Base-by-base conservation (phyloP, 1,140 invertebrate species). In the Euura saliciscinereae region DNA sequence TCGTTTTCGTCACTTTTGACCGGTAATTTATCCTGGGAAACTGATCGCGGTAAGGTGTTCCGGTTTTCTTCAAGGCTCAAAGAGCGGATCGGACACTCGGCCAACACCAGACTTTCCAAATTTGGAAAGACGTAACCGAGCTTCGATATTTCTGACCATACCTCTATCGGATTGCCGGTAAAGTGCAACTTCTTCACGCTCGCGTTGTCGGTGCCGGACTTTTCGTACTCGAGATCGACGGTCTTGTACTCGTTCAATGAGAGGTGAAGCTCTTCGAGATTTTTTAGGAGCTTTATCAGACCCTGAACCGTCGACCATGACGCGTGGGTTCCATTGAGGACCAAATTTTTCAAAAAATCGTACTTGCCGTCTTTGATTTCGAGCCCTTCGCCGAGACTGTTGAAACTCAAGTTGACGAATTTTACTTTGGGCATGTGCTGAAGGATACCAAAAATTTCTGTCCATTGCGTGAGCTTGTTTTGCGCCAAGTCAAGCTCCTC, bases 331-430 rank as follows among this genome's bases (percentile, higher is more conserved):
- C 94, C 94, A 83, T 98, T 98, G 1, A 98, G 86, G 44, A 98
- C 95, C 28, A 97, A 87, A 81, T 93, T 93, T 70, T 89, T 92
- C 5, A 97, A 86, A 73, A 91, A 90, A 13, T 92, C 89, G 86
- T 90, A 92, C 68, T 88, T 87, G 0, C 89, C 89, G 46, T 86
- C 82, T 43, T 81, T 82, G 4, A 87, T 74, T 6, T 84, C 88
- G n/a, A 93, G 81, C 43, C 92, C 90, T 44, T 92, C 91, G 8
- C 90, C 90, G 8, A 98, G 86, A 69, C 91, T 90, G 84, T 98
- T 98, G 86, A 96, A 96, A 82, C 95, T 97, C 73, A 98, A 86
- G 84, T 98, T 98, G 6, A 97, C 91, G 85, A 97, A 97, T 79
- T 94, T 93, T 64, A 98, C 91, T 76, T 92, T 91, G 4, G 96